Base-by-base conservation (phyloP, 2,888 invertebrate species). In the Lithophane socia region DNA sequence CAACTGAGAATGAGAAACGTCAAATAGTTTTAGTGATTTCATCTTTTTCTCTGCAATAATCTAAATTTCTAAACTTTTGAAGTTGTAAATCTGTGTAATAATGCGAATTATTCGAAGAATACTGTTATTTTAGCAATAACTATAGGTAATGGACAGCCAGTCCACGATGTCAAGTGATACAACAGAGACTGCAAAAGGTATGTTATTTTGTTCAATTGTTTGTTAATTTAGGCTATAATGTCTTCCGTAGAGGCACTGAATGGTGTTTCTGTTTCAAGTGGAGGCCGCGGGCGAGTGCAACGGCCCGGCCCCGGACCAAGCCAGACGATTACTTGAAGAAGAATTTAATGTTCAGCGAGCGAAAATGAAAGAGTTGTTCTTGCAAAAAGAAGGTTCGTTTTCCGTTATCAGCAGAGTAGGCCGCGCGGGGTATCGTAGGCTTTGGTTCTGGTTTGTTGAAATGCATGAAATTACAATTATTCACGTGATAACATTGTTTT, bases 331-430 rank as follows among this genome's bases (percentile, higher is more conserved):
- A 91, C 97, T 98, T 92, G 98, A 98, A 90, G 98, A 98, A 87
- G 99, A 99, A 93, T 99, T 99, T 96, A 98, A 99, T 92, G 96
- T 97, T 81, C 99, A 99, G 94, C 97, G 99, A 89, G 99, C 99
- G 60, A 98, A 98, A 97, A 98, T 99, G 97, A 99, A 98, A 97
- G 99, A 99, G 90, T 96, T 99, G 78, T 99, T 98, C 96, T 97
- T 99, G 90, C 99, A 99, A 94, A 99, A 99, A 97, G 99, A 99
- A 98, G 98, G 98, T 98, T 97, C 92, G 94, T 94, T 91, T 83
- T 81, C 75, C 66, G 82, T 77, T 82, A 81, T 85, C 79, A 80
- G 78, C 70, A 82, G 88, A 86, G 85, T 88, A 88, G 90, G 83
- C 73, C 79, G 80, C 69, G 74, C 80, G 84, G 86, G 80, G 85